Conservation (phyloP, 2,797 vertebrate genomes). For the Kryptolebias ocellatus region DNA sequence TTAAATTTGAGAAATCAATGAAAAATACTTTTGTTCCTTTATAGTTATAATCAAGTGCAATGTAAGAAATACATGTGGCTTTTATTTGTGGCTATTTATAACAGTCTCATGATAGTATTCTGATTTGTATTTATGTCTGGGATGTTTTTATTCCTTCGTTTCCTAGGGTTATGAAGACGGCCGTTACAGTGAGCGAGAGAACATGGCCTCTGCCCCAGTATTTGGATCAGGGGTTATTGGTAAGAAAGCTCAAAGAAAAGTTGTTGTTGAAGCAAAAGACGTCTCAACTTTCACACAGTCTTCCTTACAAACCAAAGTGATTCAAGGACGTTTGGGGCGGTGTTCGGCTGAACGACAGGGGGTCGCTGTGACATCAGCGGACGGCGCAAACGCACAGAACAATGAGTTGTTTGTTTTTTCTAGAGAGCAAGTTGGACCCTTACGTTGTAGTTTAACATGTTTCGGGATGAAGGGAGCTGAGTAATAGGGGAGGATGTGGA, state of each 20-base stretch:
- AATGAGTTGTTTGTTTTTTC: conserved; percentile 35
- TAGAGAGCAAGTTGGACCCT: conserved; percentile 44
- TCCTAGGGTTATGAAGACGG: conserved; percentile 87
- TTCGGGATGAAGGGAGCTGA: conserved; percentile 60
- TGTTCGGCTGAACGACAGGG: conserved; percentile 6
- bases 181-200: conserved; percentile 87
- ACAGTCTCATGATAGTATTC: background rate
- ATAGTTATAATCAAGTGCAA: too few relatives aligned
- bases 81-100: too few relatives aligned
- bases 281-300: conserved; percentile 21
- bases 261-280: conserved; percentile 12
- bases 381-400: conserved; percentile 36
- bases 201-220: conserved; percentile 85
- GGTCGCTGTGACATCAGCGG: conserved; percentile 29
- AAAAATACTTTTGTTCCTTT: too few relatives aligned
- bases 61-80: too few relatives aligned
- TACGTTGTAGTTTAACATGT: conserved; percentile 53
- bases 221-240: conserved; percentile 89
- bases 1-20: too few relatives aligned
- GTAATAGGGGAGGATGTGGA: conserved; percentile 68
- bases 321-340: background rate
- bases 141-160: conserved; percentile 25
- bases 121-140: conserved; percentile 5
- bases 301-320: conserved; percentile 18
- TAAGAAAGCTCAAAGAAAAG: conserved; percentile 63